phyloP scores from a whole-genome alignment of 92 coral and sea anemone species.

The Heteractis magnifica region DNA sequence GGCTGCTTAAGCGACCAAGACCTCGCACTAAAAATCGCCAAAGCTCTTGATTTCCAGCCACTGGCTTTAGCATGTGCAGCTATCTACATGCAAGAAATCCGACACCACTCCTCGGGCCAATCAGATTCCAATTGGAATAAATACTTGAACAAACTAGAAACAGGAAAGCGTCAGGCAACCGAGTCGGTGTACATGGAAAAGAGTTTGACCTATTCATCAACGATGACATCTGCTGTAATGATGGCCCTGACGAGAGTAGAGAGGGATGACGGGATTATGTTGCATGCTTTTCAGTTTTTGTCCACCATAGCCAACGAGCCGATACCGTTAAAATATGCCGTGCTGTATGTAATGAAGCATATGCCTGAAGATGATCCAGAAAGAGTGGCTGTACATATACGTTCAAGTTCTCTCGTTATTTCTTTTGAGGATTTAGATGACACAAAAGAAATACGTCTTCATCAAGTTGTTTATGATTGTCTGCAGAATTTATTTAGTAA shows the following conservation, averaged over 20 bases:
- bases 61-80: slow-evolving; percentile 26
- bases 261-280: not conserved
- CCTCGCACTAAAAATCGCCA: not conserved
- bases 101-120: not conserved
- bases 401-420: not conserved
- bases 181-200: not conserved
- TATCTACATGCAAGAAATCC: not conserved
- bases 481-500: not conserved
- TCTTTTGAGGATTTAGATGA: not conserved
- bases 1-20: not conserved
- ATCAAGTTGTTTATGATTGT: slow-evolving; percentile 8
- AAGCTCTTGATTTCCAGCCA: slow-evolving; percentile 12
- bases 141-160: not conserved
- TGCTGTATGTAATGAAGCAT: slow-evolving; percentile 16
- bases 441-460: not conserved
- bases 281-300: slow-evolving; percentile 17
- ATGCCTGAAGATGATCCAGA: slow-evolving; percentile 11
- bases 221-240: slow-evolving; percentile 20
- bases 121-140: not conserved
- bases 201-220: not conserved
- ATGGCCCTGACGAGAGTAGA: not conserved
- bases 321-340: slow-evolving; percentile 6
- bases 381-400: not conserved
- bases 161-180: slow-evolving; percentile 17
- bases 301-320: slow-evolving; percentile 16